Evolutionary conservation across 2,113 vertebrate species (phyloP).

Genomic region (Trematomus loennbergii): DNA sequence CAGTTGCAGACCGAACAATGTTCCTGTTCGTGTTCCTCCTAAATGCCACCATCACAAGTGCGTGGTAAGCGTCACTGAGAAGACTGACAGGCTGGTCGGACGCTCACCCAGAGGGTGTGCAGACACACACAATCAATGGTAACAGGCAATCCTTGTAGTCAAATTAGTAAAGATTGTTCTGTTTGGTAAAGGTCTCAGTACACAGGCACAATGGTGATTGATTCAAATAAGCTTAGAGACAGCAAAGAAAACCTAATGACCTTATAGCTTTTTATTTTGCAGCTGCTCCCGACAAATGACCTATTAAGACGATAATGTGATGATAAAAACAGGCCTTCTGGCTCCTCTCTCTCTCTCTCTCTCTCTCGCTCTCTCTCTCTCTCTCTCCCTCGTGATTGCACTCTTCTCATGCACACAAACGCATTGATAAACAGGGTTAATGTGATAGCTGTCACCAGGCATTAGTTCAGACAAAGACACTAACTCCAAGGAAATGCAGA

Average conservation of each 20-base stretch:
- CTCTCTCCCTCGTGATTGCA: not conserved
- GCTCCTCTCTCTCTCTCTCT: not conserved
- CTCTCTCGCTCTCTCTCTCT: no score
- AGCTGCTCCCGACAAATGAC: conserved; percentile 46
- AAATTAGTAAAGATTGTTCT: conserved; percentile 71
- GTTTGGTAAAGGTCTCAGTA: conserved; percentile 60
- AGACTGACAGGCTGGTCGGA: conserved; percentile 51
- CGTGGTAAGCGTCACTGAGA: conserved; percentile 49
- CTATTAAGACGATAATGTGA: conserved; percentile 41
- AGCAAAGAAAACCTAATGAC: conserved; percentile 53
- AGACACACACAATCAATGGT: conserved; percentile 33
- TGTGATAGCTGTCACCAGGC: conserved; percentile 21
- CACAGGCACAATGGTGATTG: conserved; percentile 40
- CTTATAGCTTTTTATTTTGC: conserved; percentile 35
- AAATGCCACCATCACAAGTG: conserved; percentile 64
- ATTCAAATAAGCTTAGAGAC: conserved; percentile 39
- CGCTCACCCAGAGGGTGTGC: conserved; percentile 36
- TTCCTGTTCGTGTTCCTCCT: conserved; percentile 47
- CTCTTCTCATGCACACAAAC: conserved; percentile 6
- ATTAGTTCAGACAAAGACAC: conserved; percentile 27
- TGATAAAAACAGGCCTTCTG: conserved; percentile 12
- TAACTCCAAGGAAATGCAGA: conserved; percentile 1
- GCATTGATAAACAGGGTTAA: conserved; percentile 29
- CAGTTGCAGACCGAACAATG: conserved; percentile 37
- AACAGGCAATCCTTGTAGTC: conserved; percentile 56